These are phyloP conservation scores for Tachina grossa DNA, from an alignment of 2,888 invertebrate species.

Conservation along the genomic window DNA sequence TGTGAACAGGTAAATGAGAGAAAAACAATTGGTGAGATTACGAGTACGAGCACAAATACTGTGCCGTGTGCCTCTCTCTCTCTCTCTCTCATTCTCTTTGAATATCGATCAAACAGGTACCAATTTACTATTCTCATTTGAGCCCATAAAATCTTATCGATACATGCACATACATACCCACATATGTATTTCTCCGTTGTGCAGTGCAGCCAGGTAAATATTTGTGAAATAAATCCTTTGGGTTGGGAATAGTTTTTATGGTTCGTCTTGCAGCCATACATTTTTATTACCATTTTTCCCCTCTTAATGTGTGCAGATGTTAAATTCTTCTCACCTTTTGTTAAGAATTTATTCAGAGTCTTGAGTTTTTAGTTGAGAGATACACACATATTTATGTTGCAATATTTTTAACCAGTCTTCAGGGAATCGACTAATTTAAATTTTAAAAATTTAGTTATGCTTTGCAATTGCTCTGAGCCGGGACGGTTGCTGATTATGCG, in stretches of 20 bases:
- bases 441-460: neutral
- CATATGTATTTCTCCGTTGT: constrained; percentile 11
- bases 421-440: neutral
- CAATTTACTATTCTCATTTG: constrained; percentile 2
- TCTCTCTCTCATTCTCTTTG: neutral
- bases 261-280: neutral
- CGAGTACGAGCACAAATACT: neutral
- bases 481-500: neutral
- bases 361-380: constrained; percentile 3
- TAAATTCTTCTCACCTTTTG: neutral
- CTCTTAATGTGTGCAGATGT: constrained; percentile 32
- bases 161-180: no score
- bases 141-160: constrained; percentile 59
- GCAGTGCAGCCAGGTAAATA: constrained; percentile 51
- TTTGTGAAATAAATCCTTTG: constrained; percentile 59
- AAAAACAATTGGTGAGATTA: neutral
- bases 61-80: neutral
- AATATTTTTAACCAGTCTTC: neutral
- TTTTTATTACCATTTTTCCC: constrained; percentile 39
- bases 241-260: constrained; percentile 62
- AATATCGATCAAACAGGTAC: constrained; percentile 74
- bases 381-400: neutral
- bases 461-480: neutral
- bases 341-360: neutral
- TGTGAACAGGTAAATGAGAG: constrained; percentile 60